phyloP scores from a whole-genome alignment of 1,140 invertebrate genomes.

The Polypedilum vanderplanki region DNA sequence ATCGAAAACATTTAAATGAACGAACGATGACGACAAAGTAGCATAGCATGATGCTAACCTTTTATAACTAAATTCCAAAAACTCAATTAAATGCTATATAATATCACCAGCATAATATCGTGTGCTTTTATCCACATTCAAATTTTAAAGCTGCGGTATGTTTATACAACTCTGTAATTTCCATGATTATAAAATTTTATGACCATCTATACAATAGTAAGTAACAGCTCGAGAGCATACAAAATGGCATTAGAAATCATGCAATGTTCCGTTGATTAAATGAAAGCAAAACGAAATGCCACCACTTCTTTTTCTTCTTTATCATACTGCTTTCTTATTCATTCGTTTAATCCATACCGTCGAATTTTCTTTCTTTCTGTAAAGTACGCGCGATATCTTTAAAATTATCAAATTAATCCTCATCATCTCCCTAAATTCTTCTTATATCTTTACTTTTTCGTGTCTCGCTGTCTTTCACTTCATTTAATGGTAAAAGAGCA shows the following conservation, averaged over 20 bases:
- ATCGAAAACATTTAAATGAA: too few relatives aligned
- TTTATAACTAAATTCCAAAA: background rate
- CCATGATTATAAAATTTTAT: constrained; percentile 15
- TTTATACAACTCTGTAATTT: background rate
- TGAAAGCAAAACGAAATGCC: too few relatives aligned
- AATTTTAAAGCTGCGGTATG: constrained; percentile 12
- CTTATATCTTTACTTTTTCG: too few relatives aligned
- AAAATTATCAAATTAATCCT: constrained; percentile 20
- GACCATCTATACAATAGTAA: constrained; percentile 11
- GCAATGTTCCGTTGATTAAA: background rate
- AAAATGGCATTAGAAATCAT: background rate
- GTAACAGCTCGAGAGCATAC: background rate
- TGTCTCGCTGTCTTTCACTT: background rate
- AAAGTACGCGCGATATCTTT: background rate
- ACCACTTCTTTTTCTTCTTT: too few relatives aligned
- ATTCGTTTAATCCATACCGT: background rate
- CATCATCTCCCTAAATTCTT: background rate
- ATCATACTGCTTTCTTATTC: background rate
- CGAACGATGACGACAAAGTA: too few relatives aligned
- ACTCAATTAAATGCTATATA: constrained; percentile 19
- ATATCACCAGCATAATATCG: background rate
- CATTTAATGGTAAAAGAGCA: background rate
- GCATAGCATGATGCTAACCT: background rate
- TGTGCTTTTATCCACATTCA: constrained; percentile 3
- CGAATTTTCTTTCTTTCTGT: background rate